Base-by-base conservation (phyloP, 2,113 vertebrate genomes). In the Nyctibius bracteatus region DNA sequence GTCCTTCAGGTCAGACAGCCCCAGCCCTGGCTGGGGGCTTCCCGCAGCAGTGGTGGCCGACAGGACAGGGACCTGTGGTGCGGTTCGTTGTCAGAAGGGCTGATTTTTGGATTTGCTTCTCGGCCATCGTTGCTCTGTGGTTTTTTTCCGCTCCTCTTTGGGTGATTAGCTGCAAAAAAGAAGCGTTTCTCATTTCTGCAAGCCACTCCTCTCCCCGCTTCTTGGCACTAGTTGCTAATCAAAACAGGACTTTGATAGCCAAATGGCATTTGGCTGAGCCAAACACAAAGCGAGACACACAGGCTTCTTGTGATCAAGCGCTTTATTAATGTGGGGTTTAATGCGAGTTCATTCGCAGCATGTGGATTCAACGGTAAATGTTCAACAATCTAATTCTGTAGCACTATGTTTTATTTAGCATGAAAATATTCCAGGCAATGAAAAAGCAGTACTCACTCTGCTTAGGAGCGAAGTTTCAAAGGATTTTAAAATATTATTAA, bases 241-340 rank as follows among this genome's bases (percentile, higher is more conserved):
- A 81, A 94, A 96, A 87, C 93, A 96, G 93, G 94, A 94, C 90
- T 94, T 92, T 88, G 93, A 95, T 96, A 91, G 92, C 96, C 92
- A 95, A 96, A 93, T 90, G 85, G 84, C 85, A 82, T 93, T 96
- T 95, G 87, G 89, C 92, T 90, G 91, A 95, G 95, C 84, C 94
- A 94, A 92, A 91, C 61, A 59, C 54, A 31, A 66, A 92, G 89
- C 84, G 58, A 72, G 90, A 81, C 93, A 73, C 66, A 58, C 91
- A 87, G 74, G 66, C 87, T 94, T 70, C 94, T 91, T 81, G 86
- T 94, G 89, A 95, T 96, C 70, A 63, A 84, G 77, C 1, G 6
- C 89, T 97, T 94, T 94, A 92, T 93, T 96, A 89, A 81, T 61
- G 66, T 88, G 92, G 92, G 96, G 83, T 87, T 96, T 95, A 87